A percentile compares a stretch with the other conserved stretches of the same genome.
These are phyloP conservation scores for Plagiodera versicolora DNA, from an alignment of 2,888 invertebrate species.

Conservation along the genomic window DNA sequence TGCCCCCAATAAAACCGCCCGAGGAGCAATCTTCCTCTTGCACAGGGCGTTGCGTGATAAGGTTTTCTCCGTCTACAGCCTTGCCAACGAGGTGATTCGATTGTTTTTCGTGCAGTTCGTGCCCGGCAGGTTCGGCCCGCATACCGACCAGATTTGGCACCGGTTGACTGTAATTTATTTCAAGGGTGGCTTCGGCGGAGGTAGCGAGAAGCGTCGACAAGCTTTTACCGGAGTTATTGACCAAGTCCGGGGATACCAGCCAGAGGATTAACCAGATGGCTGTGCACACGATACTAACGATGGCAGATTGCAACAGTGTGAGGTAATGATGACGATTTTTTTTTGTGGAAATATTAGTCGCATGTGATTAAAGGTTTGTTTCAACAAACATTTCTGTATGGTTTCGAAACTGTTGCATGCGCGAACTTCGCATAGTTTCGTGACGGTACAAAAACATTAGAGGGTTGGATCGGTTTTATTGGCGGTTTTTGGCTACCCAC, in stretches of 20 bases:
- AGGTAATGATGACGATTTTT: conserved; percentile 59
- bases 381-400: no score
- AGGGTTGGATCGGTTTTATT: no score
- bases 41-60: conserved; percentile 84
- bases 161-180: conserved; percentile 16
- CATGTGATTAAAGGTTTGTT: no score
- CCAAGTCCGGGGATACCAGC: conserved; percentile 86
- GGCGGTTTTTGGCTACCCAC: no score
- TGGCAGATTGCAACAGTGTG: conserved; percentile 81
- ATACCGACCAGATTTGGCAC: not conserved
- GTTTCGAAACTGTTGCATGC: no score
- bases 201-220: conserved; percentile 82
- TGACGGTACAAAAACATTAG: no score
- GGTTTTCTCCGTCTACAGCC: conserved; percentile 85
- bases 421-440: no score
- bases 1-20: conserved; percentile 76
- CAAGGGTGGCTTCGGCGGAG: conserved; percentile 80
- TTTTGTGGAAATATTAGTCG: no score
- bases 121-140: conserved; percentile 65
- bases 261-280: conserved; percentile 85
- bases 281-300: conserved; percentile 82
- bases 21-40: conserved; percentile 77
- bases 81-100: conserved; percentile 79
- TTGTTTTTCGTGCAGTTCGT: conserved; percentile 82
- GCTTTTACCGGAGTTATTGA: conserved; percentile 77